Percentiles rank a stretch among this genome's conserved stretches.
Conservation (phyloP, 2,113 vertebrate genomes). For the Rhabdornis inornatus region DNA sequence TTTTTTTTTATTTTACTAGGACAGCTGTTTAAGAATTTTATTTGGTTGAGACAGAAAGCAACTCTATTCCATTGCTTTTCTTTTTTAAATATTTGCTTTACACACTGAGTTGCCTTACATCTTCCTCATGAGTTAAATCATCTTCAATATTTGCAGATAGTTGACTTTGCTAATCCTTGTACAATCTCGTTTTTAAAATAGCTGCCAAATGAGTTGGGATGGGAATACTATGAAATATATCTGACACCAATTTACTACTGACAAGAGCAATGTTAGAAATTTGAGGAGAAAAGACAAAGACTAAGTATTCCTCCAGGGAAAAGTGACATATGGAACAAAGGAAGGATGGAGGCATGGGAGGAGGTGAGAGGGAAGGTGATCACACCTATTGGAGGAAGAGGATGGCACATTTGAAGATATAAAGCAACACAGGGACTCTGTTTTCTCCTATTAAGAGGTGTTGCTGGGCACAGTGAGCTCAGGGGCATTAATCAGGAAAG, state of each 20-base stretch:
- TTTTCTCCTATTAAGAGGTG: background rate
- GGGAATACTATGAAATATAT: background rate
- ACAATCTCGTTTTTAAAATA: background rate
- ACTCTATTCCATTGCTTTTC: background rate
- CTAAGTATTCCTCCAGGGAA: background rate
- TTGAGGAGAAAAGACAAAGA: background rate
- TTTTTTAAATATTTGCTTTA: conserved; percentile 8
- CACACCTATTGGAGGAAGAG: background rate
- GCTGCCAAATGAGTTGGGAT: background rate
- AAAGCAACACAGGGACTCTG: background rate
- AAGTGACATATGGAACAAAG: background rate
- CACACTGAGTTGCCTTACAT: background rate
- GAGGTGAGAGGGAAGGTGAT: background rate
- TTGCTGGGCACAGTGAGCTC: background rate
- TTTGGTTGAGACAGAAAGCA: background rate
- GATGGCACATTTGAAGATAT: background rate
- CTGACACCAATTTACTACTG: background rate
- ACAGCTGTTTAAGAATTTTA: background rate
- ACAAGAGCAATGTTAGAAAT: background rate
- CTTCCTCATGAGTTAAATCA: background rate
- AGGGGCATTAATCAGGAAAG: background rate
- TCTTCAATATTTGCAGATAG: background rate
- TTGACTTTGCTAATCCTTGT: background rate
- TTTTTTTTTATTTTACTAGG: background rate
- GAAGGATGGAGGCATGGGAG: background rate